A percentile compares a stretch with the other conserved stretches of the same genome.
These are phyloP conservation scores for Damaliscus lunatus DNA, from an alignment of 2,113 vertebrate species.

Conservation along the genomic window DNA sequence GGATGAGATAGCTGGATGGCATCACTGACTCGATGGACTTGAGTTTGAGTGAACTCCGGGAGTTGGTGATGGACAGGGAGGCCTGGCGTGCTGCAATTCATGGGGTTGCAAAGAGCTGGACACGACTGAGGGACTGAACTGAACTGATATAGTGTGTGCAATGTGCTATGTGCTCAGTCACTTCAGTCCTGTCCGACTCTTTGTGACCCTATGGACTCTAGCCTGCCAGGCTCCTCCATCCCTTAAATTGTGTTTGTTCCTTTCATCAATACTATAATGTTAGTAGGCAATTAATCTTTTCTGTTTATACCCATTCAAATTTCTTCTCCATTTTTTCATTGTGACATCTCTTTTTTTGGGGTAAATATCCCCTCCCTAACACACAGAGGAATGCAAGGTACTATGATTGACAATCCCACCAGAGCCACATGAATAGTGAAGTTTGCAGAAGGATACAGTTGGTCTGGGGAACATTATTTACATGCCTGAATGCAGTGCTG, in stretches of 20 bases:
- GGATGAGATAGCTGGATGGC: too few relatives aligned
- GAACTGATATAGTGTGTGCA: neutral
- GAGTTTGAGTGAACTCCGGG: rapidly evolving
- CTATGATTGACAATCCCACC: neutral
- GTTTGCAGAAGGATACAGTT: neutral
- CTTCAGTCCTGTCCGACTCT: neutral
- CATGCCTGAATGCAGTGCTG: neutral
- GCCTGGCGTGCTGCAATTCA: too few relatives aligned
- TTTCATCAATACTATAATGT: neutral
- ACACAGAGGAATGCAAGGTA: neutral
- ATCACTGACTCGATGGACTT: too few relatives aligned
- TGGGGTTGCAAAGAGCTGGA: too few relatives aligned
- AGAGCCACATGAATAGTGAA: neutral
- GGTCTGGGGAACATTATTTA: neutral
- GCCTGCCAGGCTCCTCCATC: neutral
- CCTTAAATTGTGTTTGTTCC: neutral
- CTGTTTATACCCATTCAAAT: neutral
- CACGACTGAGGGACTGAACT: too few relatives aligned
- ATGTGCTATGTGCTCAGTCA: neutral
- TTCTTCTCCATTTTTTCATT: neutral
- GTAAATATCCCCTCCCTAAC: neutral
- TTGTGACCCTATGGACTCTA: neutral
- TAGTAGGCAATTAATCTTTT: neutral
- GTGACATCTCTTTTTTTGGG: neutral
- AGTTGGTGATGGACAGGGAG: too few relatives aligned